Base-by-base conservation (phyloP, 2,888 invertebrate species). In the Hemaris fuciformis region DNA sequence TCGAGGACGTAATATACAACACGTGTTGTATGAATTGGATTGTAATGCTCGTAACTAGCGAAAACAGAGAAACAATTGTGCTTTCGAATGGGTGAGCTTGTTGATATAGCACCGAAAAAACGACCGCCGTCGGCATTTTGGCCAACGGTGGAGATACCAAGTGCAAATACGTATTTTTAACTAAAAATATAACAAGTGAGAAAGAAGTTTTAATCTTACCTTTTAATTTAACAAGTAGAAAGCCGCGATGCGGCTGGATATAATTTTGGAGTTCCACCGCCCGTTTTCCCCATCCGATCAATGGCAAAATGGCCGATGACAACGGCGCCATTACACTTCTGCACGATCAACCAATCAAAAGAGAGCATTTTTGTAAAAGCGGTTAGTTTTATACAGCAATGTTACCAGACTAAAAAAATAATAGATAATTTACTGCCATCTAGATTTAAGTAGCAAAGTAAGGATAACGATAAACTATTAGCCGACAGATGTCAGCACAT, bases 101-200 rank as follows among this genome's bases (percentile, higher is more conserved):
- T 83, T 87, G 70, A 66, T 92, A 72, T 94, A 76, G 94, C 94
- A 94, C 94, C 84, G 76, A 77, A 80, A 83, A 83, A 93, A 94
- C 94, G 94, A 94, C 94, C 94, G 93, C 93, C 88, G 89, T 84
- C 81, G 83, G 82, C 80, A 87, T 73, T n/a, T 63, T 64, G 67
- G 82, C 74, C 85, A 64, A 84, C 83, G 82, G 93, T 93, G 94
- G 94, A 94, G 94, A 94, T 94, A 94, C 94, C 87, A 75, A 88
- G 94, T 94, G 94, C 94, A 85, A 84, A 87, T 87, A 83, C 62
- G 38, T 20, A 38, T 13, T 41, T 34, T 25, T 64, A 59, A 5
- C 42, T 10, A 62, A 41, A 42, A n/a, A 34, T 23, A 22, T 41
- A 1, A 18, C 62, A 25, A 57, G 20, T 53, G 10, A 60, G 6